Evolutionary conservation across 2,888 invertebrate species (phyloP).

Genomic region (Phytoseiulus persimilis): DNA sequence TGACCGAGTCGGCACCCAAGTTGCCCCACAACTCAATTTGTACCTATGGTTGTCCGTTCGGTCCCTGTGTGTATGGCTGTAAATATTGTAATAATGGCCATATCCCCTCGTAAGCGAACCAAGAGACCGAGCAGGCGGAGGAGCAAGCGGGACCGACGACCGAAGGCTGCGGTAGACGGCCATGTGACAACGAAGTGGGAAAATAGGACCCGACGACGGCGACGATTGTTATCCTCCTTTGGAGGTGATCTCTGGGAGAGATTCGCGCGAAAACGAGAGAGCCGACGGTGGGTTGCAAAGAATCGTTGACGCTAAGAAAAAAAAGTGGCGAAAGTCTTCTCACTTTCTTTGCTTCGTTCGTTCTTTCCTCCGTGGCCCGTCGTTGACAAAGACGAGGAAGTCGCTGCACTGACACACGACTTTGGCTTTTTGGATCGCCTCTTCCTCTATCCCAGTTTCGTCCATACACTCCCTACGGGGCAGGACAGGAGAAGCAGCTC

Average conservation of each 20-base stretch:
- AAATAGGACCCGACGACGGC: neutral
- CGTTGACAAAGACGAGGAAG: slow-evolving; percentile 5
- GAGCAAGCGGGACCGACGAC: no score
- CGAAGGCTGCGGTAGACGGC: neutral
- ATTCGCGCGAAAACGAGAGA: neutral
- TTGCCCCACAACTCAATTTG: neutral
- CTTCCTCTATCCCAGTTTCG: neutral
- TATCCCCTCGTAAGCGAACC: neutral
- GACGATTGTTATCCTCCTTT: neutral
- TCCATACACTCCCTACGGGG: neutral
- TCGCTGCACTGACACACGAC: neutral
- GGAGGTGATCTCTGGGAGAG: neutral
- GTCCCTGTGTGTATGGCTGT: neutral
- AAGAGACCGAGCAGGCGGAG: no score
- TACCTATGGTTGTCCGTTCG: neutral
- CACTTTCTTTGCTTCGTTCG: neutral
- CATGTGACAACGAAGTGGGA: neutral
- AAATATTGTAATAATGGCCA: neutral
- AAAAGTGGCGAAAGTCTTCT: neutral
- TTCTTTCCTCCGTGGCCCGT: neutral
- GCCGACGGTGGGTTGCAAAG: neutral
- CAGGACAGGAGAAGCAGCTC: neutral
- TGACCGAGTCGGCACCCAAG: neutral
- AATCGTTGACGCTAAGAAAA: neutral
- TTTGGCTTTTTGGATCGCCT: neutral